Conservation (phyloP, 2,888 invertebrate genomes). For the Leucophora obtusa region DNA sequence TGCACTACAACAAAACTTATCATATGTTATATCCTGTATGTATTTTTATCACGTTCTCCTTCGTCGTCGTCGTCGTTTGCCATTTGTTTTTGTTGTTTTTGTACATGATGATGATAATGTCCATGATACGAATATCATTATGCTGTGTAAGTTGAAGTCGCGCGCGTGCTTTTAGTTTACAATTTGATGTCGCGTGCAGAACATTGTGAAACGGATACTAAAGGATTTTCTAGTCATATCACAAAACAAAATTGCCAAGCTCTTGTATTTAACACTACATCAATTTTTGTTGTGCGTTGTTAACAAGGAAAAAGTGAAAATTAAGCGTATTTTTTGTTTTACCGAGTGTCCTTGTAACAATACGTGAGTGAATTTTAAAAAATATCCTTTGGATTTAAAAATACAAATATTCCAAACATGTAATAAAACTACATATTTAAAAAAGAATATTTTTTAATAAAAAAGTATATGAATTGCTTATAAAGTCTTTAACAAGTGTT, state of each 20-base stretch:
- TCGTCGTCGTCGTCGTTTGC: not conserved
- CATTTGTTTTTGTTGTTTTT: constrained; percentile 14
- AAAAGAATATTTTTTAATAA: not conserved
- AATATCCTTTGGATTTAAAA: constrained; percentile 26
- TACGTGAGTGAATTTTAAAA: constrained; percentile 55
- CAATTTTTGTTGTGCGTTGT: not conserved
- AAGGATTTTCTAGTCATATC: not conserved
- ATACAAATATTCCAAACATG: constrained; percentile 28
- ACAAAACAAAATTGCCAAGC: not conserved
- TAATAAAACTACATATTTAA: not conserved
- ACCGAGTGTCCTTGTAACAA: constrained; percentile 51
- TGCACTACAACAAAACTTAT: constrained; percentile 14
- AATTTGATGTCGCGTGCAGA: constrained; percentile 57
- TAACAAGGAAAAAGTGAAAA: constrained; percentile 38
- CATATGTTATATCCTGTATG: constrained; percentile 46
- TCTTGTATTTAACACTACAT: constrained; percentile 14
- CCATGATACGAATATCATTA: constrained; percentile 42
- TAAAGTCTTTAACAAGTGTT: not conserved
- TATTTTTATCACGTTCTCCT: constrained; percentile 37
- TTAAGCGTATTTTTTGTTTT: constrained; percentile 14
- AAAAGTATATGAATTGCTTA: not conserved
- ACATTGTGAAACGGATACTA: constrained; percentile 36
- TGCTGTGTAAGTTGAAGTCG: constrained; percentile 32
- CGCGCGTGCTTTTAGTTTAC: constrained; percentile 61
- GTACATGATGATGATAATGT: constrained; percentile 23